Evolutionary conservation across 2,888 invertebrate species (phyloP).

Genomic region (Sesamia inferens): DNA sequence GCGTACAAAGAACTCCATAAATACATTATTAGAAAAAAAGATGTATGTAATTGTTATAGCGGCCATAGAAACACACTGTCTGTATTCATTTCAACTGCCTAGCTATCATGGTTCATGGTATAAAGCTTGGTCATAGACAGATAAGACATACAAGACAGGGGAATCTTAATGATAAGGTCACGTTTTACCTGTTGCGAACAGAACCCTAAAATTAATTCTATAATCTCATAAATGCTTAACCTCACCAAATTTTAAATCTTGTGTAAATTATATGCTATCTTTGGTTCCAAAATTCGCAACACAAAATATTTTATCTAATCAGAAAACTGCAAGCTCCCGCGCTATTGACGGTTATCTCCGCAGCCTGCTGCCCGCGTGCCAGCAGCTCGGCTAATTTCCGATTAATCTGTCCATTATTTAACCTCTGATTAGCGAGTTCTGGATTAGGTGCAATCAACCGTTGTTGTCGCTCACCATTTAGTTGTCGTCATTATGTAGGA

Average conservation of each 20-base stretch:
- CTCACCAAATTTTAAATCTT: no score
- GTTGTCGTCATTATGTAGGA: constrained; percentile 42
- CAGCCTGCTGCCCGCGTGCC: constrained; percentile 60
- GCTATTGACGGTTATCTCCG: constrained; percentile 58
- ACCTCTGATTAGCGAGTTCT: constrained; percentile 57
- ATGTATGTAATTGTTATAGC: no score
- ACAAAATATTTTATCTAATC: constrained; percentile 17
- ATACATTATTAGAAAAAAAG: no score
- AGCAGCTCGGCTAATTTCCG: constrained; percentile 65
- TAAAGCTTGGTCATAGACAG: no score
- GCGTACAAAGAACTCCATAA: no score
- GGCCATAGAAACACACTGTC: no score
- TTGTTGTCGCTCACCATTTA: constrained; percentile 46
- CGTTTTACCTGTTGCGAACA: no score
- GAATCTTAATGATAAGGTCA: no score
- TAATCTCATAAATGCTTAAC: background rate
- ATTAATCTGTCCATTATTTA: constrained; percentile 69
- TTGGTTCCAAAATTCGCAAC: constrained; percentile 26
- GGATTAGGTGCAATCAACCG: constrained; percentile 63
- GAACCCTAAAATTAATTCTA: background rate
- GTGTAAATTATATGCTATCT: no score
- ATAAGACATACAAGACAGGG: no score
- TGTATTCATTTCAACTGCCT: no score
- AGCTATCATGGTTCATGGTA: no score
- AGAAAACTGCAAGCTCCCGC: constrained; percentile 43